phyloP scores from a whole-genome alignment of 2,888 invertebrate species.

The Troides aeacus region DNA sequence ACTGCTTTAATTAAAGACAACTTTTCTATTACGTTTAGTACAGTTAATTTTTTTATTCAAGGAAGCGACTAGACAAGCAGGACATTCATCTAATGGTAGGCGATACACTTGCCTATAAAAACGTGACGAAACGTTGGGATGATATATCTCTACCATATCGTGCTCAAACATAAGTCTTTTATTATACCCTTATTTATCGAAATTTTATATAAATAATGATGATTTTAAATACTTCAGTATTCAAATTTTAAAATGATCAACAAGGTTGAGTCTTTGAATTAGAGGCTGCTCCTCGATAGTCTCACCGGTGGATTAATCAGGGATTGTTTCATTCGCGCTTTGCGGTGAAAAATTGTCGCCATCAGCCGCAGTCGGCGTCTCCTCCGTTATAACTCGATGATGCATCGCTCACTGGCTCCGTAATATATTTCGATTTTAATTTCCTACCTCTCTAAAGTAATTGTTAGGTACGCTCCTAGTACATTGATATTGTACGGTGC shows the following conservation, averaged over 20 bases:
- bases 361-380: slow-evolving; percentile 57
- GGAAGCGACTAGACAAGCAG: too few relatives aligned
- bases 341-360: slow-evolving; percentile 75
- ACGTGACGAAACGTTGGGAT: too few relatives aligned
- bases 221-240: too few relatives aligned
- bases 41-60: too few relatives aligned
- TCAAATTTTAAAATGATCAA: slow-evolving; percentile 43
- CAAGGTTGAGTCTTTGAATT: slow-evolving; percentile 33
- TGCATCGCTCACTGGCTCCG: slow-evolving; percentile 53
- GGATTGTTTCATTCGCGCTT: slow-evolving; percentile 68
- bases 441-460: slow-evolving; percentile 14
- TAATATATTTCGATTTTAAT: slow-evolving; percentile 35
- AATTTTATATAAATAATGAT: too few relatives aligned
- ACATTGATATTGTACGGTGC: background rate
- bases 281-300: slow-evolving; percentile 60
- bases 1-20: too few relatives aligned
- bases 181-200: too few relatives aligned
- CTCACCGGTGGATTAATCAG: slow-evolving; percentile 74
- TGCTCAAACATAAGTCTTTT: too few relatives aligned
- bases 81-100: too few relatives aligned
- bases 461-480: background rate
- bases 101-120: too few relatives aligned
- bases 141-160: too few relatives aligned
- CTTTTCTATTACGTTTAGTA: too few relatives aligned
- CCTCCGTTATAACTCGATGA: slow-evolving; percentile 62